Conservation (phyloP, 2,113 vertebrate genomes). For the Nyctibius bracteatus region DNA sequence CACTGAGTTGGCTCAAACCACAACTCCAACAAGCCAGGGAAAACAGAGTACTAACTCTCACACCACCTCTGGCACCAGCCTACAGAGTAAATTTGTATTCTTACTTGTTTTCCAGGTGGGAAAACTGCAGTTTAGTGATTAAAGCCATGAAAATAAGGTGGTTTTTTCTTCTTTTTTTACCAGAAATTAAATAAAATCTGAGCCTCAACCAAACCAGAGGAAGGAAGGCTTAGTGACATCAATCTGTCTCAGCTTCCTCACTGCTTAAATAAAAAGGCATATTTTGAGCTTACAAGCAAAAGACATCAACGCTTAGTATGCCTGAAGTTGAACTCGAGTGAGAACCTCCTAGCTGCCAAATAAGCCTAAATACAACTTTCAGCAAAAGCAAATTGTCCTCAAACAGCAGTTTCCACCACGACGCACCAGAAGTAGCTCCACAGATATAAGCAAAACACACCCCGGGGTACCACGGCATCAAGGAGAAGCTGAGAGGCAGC, state of each 20-base stretch:
- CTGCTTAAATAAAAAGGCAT: neutral
- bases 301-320: neutral
- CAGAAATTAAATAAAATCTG: neutral
- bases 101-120: neutral
- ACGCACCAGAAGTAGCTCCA: neutral
- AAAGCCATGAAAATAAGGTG: neutral
- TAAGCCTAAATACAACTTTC: rapidly evolving
- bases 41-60: neutral
- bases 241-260: neutral
- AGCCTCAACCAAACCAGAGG: neutral
- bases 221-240: neutral
- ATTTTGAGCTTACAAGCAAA: neutral
- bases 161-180: rapidly evolving
- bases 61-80: neutral
- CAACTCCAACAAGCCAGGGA: neutral
- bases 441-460: neutral
- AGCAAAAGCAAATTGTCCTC: neutral
- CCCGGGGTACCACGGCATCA: rapidly evolving
- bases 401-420: neutral
- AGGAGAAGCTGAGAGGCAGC: rapidly evolving
- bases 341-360: neutral
- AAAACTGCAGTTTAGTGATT: neutral
- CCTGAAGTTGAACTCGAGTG: neutral
- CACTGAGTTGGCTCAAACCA: neutral
- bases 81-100: neutral